Conservation (phyloP, 1,140 invertebrate species). For the Pseudomyrmex dendroicus region DNA sequence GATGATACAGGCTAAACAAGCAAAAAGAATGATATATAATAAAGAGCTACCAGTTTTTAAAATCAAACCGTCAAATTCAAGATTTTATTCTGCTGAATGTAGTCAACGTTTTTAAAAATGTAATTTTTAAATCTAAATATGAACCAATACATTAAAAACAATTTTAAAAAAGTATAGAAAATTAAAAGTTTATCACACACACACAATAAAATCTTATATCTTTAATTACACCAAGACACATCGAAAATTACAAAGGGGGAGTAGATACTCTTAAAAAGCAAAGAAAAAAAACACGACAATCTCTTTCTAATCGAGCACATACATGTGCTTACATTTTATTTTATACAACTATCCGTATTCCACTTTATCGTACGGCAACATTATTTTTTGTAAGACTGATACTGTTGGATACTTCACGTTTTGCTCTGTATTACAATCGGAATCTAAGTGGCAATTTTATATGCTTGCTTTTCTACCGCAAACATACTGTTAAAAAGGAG, state of each 20-base stretch:
- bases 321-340: conserved; percentile 52
- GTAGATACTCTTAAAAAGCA: conserved; percentile 6
- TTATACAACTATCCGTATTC: conserved; percentile 56
- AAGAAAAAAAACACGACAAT: conserved; percentile 9
- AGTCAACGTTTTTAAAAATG: no score
- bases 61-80: no score
- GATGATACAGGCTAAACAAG: no score
- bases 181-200: neutral
- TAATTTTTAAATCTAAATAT: no score
- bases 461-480: conserved; percentile 53
- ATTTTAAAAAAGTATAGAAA: no score
- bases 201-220: neutral
- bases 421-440: conserved; percentile 48
- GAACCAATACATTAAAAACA: no score
- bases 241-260: no score
- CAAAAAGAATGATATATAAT: no score
- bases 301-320: conserved; percentile 20
- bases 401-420: conserved; percentile 44
- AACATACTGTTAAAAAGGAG: conserved; percentile 44
- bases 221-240: neutral
- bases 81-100: no score
- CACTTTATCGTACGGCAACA: conserved; percentile 37
- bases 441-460: conserved; percentile 34
- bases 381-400: conserved; percentile 43
- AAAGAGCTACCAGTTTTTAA: no score